Evolutionary conservation across 2,888 invertebrate genomes (phyloP), one percentile per base, ranked within the genome.

Genomic region (Epinotia bilunana): DNA sequence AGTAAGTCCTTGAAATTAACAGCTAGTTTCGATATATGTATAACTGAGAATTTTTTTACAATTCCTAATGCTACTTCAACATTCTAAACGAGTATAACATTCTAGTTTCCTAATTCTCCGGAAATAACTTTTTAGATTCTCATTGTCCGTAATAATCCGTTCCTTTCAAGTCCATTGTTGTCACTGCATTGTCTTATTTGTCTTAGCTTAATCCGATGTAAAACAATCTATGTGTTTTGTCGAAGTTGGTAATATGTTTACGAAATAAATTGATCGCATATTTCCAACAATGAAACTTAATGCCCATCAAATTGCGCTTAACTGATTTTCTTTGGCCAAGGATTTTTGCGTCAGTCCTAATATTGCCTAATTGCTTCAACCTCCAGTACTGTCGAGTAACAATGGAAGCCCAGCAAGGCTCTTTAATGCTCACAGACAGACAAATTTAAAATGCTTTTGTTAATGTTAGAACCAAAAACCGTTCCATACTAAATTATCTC

Each of bases 291-390:
- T 67, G 57, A 73, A 68, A 64, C 75, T 67, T 64, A 74, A 74
- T 74, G 78, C 75, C 79, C 78, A 82, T 82, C 79, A 77, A 76
- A 76, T 76, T 69, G 60, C 76, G 63, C 72, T 77, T 77, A 76
- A 64, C 49, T 72, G 72, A 76, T 76, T 76, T 68, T 77, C 78
- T 78, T 62, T 75, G 80, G 77, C 83, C 88, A 91, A 92, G 90
- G 91, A 86, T 89, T 88, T 83, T 84, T 84, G 72, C 81, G 81
- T 83, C 83, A 82, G 81, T 84, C 85, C 84, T 84, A 87, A 88
- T 87, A 87, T 90, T 90, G 87, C 88, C 83, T 92, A 92, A 93
- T 92, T 90, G 84, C 85, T 89, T 85, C 84, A 90, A 88, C 91
- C 89, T 90, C 85, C 76, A 83, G 78, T 77, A 84, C 86, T 83